A percentile compares a stretch with the other conserved stretches of the same genome.
phyloP scores from a whole-genome alignment of 1,140 invertebrate genomes.

The Drosophila kikkawai region DNA sequence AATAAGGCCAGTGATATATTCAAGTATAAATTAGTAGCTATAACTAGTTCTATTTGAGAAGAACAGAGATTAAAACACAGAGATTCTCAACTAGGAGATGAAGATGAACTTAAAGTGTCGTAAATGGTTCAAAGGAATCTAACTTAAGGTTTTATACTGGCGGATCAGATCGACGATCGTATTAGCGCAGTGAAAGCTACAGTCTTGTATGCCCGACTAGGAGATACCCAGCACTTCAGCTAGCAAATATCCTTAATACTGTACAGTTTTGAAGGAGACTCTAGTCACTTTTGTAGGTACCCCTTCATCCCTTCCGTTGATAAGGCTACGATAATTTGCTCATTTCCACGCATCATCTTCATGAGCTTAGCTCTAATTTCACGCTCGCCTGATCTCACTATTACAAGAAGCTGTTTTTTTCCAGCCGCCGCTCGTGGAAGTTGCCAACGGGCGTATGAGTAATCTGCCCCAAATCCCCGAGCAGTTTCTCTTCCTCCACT shows the following conservation, averaged over 20 bases:
- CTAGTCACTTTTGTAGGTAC: not conserved
- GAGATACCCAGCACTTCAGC: too few species aligned
- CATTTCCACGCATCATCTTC: conserved; percentile 29
- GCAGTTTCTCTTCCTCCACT: not conserved
- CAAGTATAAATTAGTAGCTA: too few species aligned
- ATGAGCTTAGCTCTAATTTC: conserved; percentile 62
- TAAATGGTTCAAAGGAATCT: too few species aligned
- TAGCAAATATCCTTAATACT: too few species aligned
- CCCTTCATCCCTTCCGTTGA: not conserved
- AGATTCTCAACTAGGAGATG: too few species aligned
- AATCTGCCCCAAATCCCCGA: conserved; percentile 62
- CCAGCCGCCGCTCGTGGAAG: conserved; percentile 13
- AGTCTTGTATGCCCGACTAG: too few species aligned
- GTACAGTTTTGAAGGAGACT: not conserved
- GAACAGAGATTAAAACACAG: too few species aligned
- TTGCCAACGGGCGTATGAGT: conserved; percentile 63
- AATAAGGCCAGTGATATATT: not conserved
- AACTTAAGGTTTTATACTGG: too few species aligned
- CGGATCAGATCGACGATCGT: too few species aligned
- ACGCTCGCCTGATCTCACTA: conserved; percentile 62
- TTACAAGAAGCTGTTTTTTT: conserved; percentile 32
- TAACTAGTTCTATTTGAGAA: too few species aligned
- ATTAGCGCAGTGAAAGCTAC: too few species aligned
- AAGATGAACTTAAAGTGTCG: too few species aligned
- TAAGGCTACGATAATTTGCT: conserved; percentile 10